Percentiles rank a stretch among this genome's conserved stretches.
These are phyloP conservation scores for Prosapia bicincta DNA, from an alignment of 2,888 invertebrate species.

Conservation along the genomic window DNA sequence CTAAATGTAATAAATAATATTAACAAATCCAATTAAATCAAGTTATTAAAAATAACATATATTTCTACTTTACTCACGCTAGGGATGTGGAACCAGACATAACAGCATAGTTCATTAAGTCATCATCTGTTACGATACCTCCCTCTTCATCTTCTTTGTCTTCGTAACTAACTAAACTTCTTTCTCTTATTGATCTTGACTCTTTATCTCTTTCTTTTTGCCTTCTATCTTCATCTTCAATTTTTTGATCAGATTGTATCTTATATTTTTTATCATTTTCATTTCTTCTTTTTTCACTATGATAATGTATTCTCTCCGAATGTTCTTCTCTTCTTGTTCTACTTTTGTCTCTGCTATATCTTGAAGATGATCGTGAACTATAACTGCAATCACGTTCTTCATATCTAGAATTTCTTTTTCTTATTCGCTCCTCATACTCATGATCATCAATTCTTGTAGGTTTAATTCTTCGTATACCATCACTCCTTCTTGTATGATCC, in stretches of 20 bases:
- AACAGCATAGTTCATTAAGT: not conserved
- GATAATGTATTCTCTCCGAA: not conserved
- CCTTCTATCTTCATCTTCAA: not conserved
- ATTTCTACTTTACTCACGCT: not conserved
- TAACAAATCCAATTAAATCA: too few relatives aligned
- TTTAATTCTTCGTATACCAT: slow-evolving; percentile 15
- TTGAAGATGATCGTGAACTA: not conserved
- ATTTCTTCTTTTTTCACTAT: not conserved
- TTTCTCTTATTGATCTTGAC: not conserved
- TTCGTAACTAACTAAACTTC: not conserved
- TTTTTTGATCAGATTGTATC: not conserved
- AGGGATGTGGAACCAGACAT: not conserved
- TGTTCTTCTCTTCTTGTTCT: not conserved
- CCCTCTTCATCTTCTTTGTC: not conserved
- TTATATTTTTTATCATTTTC: not conserved
- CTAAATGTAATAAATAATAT: too few relatives aligned
- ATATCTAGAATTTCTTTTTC: not conserved
- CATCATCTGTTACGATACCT: not conserved
- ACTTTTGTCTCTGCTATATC: not conserved
- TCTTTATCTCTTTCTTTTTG: not conserved
- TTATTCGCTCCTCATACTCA: slow-evolving; percentile 10
- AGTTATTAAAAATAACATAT: not conserved
- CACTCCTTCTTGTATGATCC: not conserved
- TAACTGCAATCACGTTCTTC: not conserved
- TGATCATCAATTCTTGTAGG: slow-evolving; percentile 13